Conservation (phyloP, 2,888 invertebrate genomes). For the Mamestra brassicae region DNA sequence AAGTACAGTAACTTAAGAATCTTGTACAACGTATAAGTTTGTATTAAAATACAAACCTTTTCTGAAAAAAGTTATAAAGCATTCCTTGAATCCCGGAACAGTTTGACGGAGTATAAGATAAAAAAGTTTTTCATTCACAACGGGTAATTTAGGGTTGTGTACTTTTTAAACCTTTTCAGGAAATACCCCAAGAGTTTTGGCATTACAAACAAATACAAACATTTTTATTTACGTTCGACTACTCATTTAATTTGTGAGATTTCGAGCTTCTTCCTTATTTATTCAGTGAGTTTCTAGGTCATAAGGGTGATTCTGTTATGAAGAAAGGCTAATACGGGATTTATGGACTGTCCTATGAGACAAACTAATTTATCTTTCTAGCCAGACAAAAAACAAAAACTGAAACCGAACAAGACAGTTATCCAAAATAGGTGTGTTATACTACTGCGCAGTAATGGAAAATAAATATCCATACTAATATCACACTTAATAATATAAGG, state of each 20-base stretch:
- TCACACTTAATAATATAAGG: too few species aligned
- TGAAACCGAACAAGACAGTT: too few species aligned
- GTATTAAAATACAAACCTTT: constrained; percentile 5
- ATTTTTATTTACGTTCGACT: not conserved
- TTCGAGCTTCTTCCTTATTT: not conserved
- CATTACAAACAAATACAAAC: not conserved
- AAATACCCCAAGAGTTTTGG: constrained; percentile 4
- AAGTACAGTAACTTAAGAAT: not conserved
- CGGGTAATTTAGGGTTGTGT: constrained; percentile 22
- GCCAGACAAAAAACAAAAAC: too few species aligned
- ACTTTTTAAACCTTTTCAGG: constrained; percentile 18
- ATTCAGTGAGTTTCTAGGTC: not conserved
- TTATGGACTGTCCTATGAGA: too few species aligned
- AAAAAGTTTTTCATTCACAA: constrained; percentile 38
- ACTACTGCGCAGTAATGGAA: too few species aligned
- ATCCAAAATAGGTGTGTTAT: too few species aligned
- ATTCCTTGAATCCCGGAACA: constrained; percentile 21
- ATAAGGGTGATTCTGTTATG: too few species aligned
- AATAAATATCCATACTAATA: too few species aligned
- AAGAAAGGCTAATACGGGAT: too few species aligned
- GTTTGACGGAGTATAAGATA: constrained; percentile 8
- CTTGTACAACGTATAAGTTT: constrained; percentile 8
- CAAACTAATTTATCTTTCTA: too few species aligned
- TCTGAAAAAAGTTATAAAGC: constrained; percentile 21
- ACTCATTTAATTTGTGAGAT: constrained; percentile 1